These are phyloP conservation scores for Puffinus mauretanicus DNA, from an alignment of 2,113 vertebrate genomes.

Conservation along the genomic window DNA sequence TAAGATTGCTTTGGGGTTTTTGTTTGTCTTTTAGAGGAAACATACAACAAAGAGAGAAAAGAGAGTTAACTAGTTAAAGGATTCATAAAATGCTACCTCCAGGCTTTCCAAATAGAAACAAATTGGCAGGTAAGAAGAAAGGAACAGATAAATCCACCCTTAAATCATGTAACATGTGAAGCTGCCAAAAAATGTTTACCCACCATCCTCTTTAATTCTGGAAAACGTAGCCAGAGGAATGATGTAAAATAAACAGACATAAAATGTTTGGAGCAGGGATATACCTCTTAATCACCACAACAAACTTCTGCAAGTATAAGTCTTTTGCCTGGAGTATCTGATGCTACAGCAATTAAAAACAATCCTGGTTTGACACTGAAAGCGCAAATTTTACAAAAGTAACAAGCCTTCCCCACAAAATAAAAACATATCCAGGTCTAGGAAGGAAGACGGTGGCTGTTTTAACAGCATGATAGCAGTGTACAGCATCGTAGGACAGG, in stretches of 20 bases:
- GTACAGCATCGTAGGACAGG: neutral
- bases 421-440: neutral
- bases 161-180: neutral
- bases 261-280: neutral
- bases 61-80: neutral
- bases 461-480: neutral
- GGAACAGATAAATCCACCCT: neutral
- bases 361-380: neutral
- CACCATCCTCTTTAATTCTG: neutral
- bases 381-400: neutral
- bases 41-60: neutral
- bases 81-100: neutral
- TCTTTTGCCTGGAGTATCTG: neutral
- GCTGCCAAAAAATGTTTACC: neutral
- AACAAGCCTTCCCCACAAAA: neutral
- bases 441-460: neutral
- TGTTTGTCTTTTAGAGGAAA: neutral
- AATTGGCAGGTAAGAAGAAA: neutral
- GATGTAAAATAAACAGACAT: neutral
- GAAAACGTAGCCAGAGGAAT: neutral
- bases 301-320: neutral
- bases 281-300: neutral
- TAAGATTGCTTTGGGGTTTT: neutral
- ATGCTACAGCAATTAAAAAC: neutral
- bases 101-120: neutral